phyloP scores from a whole-genome alignment of 2,888 invertebrate species.

The Meandrusa payeni region DNA sequence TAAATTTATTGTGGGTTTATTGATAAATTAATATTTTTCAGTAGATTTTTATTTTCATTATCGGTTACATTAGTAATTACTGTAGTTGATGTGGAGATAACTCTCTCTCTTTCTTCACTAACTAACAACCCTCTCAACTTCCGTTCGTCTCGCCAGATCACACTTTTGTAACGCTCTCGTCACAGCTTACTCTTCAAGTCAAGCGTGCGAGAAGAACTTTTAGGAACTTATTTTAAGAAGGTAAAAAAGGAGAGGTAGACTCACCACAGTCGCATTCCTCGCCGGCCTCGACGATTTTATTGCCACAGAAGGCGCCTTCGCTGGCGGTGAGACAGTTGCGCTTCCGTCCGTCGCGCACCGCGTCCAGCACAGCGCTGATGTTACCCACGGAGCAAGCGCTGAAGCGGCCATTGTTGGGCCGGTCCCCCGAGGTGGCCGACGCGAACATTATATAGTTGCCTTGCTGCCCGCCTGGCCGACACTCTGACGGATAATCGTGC shows the following conservation, averaged over 20 bases:
- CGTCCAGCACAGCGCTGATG: conserved; percentile 96
- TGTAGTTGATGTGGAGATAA: no score
- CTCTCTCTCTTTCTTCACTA: no score
- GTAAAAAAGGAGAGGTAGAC: conserved; percentile 14
- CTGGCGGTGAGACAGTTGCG: conserved; percentile 94
- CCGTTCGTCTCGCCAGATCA: no score
- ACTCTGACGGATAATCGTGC: conserved; percentile 97
- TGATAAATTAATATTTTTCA: no score
- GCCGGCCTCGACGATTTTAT: conserved; percentile 98
- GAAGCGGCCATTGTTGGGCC: conserved; percentile 98
- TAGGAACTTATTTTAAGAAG: no score
- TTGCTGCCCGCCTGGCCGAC: conserved; percentile 92
- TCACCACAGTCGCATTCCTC: conserved; percentile 97
- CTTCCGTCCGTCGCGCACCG: conserved; percentile 94
- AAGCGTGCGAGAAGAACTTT: no score
- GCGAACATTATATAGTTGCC: conserved; percentile 99
- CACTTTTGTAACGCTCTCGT: no score
- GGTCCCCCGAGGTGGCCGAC: conserved; percentile 98
- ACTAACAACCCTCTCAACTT: no score
- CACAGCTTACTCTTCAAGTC: no score
- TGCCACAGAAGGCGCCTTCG: conserved; percentile 98
- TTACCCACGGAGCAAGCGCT: conserved; percentile 96
- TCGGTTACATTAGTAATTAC: no score
- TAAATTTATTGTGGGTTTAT: no score
- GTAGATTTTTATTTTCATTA: no score